Evolutionary conservation across 1,140 invertebrate genomes (phyloP), one percentile per base, ranked within the genome.

Genomic region (Andricus grossulariae): DNA sequence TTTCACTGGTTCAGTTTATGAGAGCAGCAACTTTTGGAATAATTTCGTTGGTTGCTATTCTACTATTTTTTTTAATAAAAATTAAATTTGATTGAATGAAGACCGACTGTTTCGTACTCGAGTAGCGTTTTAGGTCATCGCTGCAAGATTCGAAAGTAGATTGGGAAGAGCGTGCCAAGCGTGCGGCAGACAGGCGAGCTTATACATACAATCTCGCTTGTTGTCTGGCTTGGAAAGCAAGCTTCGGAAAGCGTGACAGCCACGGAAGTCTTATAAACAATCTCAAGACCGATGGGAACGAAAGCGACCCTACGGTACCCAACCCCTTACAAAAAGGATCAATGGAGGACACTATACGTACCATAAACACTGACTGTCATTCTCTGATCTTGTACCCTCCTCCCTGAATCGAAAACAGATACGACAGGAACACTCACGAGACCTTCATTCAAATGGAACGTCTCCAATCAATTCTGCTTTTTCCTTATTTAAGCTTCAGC

Each of bases 201-300:
- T 87, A 87, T 87, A 86, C 86, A 88, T 86, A 85, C 86, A 86
- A 87, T 85, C 86, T 83, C 76, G 81, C 83, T 88, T 85, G 86
- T 87, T 88, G 86, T 86, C 83, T 83, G 83, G 82, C 83, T 81
- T 80, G 77, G 81, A 78, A 75, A 39, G 66, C 70, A 76, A 82
- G 80, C 82, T 82, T 84, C 81, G 82, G 80, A 85, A 83, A 80
- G 82, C 79, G 82, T 81, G 85, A 82, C 83, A 86, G 81, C 83
- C 73, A 80, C 79, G 81, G 82, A 86, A 87, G 85, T 87, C 83
- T 87, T 87, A 87, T 87, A 87, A 87, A 87, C 84, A 87, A 87
- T 82, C 82, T 82, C 79, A 81, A 76, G 81, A 84, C 80, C 75
- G 82, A 81, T 76, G 83, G 79, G 77, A 86, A 80, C 79, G 78